Percentiles rank a stretch among this genome's conserved stretches.
phyloP scores from a whole-genome alignment of 2,797 vertebrate species.

The Thunnus albacares region DNA sequence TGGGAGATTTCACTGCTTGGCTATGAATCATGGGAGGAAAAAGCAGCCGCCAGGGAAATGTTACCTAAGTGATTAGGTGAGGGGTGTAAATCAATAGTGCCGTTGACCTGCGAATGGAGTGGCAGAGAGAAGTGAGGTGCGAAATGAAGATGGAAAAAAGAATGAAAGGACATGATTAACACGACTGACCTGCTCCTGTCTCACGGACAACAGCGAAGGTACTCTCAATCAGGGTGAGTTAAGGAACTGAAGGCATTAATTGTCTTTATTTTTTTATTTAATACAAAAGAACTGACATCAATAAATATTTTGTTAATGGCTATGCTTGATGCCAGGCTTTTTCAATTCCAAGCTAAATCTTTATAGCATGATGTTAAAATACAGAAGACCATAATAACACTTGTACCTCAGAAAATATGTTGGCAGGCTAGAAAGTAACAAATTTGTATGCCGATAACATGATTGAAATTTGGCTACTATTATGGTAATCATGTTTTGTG shows the following conservation, averaged over 20 bases:
- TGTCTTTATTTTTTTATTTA: conserved; percentile 15
- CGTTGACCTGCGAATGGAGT: conserved; percentile 77
- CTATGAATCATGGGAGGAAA: conserved; percentile 81
- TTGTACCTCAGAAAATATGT: not conserved
- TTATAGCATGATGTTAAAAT: not conserved
- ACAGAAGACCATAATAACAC: not conserved
- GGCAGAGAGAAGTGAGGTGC: conserved; percentile 63
- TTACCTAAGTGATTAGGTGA: conserved; percentile 84
- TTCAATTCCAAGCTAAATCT: conserved; percentile 2
- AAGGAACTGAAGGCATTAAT: not conserved
- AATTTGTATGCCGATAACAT: not conserved
- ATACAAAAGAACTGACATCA: conserved; percentile 16
- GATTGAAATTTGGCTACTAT: not conserved
- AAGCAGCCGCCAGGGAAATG: conserved; percentile 77
- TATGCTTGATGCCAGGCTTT: not conserved
- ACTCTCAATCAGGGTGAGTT: not conserved
- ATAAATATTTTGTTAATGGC: conserved; percentile 17
- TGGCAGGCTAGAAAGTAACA: not conserved
- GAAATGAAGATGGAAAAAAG: conserved; percentile 70
- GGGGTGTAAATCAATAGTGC: conserved; percentile 83
- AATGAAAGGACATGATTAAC: conserved; percentile 78
- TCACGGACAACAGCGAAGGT: conserved; percentile 38
- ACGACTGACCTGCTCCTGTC: conserved; percentile 48
- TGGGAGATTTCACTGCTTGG: conserved; percentile 74
- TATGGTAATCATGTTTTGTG: not conserved